phyloP scores from a whole-genome alignment of 1,140 invertebrate genomes.

The Zaprionus nigranus region DNA sequence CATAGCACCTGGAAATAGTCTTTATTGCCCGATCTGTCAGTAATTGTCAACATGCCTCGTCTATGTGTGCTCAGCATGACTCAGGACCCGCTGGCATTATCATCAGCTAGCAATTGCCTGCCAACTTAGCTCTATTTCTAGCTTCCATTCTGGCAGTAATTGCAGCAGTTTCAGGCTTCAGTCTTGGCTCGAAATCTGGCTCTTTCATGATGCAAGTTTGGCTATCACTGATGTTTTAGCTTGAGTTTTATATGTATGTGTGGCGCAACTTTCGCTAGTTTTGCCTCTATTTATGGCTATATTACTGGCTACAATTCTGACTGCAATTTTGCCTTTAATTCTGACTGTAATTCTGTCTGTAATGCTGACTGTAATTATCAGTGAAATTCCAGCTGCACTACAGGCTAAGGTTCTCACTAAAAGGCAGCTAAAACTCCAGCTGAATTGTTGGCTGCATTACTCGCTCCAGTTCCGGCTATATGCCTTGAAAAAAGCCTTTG shows the following conservation, averaged over 20 bases:
- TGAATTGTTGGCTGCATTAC: not conserved
- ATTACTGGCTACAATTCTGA: not conserved
- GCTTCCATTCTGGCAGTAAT: not conserved
- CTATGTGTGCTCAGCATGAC: slow-evolving; percentile 9
- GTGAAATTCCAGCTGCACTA: not conserved
- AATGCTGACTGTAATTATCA: not conserved
- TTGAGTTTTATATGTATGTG: no score
- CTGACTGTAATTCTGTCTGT: not conserved
- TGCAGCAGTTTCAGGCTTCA: not conserved
- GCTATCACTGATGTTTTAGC: not conserved
- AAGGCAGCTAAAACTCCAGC: not conserved
- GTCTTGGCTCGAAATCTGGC: not conserved
- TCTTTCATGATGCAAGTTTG: not conserved
- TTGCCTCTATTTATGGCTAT: not conserved
- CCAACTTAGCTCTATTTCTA: not conserved
- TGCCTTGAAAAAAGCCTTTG: not conserved
- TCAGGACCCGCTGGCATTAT: slow-evolving; percentile 30
- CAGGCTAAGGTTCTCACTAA: not conserved
- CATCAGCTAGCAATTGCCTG: no score
- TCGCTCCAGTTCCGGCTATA: not conserved
- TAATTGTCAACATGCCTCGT: not conserved
- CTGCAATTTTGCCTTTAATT: no score
- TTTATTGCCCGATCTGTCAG: not conserved
- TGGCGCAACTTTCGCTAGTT: no score
- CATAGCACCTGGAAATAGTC: not conserved